A percentile compares a stretch with the other conserved stretches of the same genome.
phyloP scores from a whole-genome alignment of 1,140 invertebrate genomes.

The Asobara japonica region DNA sequence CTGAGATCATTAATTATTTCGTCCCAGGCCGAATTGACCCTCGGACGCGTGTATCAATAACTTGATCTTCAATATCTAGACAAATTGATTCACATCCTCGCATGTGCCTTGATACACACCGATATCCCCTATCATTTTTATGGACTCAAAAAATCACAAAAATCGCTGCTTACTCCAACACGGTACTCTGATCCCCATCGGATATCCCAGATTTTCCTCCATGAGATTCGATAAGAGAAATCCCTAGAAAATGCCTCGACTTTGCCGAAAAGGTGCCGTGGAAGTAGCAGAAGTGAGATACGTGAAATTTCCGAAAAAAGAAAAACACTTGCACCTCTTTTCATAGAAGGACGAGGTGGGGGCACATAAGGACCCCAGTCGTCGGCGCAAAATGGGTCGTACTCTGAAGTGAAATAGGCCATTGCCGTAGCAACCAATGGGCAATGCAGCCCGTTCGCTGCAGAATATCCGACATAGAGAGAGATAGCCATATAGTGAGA shows the following conservation, averaged over 20 bases:
- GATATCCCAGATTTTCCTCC: neutral
- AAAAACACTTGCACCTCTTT: conserved; percentile 21
- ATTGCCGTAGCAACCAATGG: conserved; percentile 65
- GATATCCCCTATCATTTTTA: no score
- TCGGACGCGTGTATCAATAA: no score
- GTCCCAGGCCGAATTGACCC: no score
- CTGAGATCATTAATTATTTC: no score
- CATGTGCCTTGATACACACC: no score
- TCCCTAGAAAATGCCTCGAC: neutral
- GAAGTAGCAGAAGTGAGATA: neutral
- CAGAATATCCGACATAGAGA: conserved; percentile 6
- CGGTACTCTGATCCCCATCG: no score
- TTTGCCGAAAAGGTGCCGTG: neutral
- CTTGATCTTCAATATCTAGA: no score
- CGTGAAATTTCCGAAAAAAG: neutral
- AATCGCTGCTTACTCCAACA: no score
- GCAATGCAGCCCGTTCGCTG: conserved; percentile 55
- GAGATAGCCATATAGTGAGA: conserved; percentile 31
- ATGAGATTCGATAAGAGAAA: neutral
- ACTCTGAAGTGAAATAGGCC: conserved; percentile 65
- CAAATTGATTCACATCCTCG: no score
- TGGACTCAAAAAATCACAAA: no score
- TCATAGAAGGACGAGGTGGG: conserved; percentile 38
- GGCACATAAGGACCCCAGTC: conserved; percentile 54
- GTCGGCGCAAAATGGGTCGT: conserved; percentile 64